These are phyloP conservation scores for Scolopax mira DNA, from an alignment of 2,113 vertebrate genomes.

Conservation along the genomic window DNA sequence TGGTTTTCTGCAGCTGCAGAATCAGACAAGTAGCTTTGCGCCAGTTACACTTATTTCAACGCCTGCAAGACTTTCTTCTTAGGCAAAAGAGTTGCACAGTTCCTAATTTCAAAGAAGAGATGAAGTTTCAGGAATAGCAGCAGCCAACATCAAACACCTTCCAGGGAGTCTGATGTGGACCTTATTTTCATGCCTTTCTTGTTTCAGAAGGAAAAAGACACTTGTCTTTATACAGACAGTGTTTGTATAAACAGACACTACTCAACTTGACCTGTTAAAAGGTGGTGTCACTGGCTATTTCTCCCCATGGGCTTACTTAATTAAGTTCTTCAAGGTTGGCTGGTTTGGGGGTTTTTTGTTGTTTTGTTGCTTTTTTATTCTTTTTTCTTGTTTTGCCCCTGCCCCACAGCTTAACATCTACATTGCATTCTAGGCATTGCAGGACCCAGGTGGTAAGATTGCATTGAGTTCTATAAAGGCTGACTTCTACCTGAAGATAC, in stretches of 20 bases:
- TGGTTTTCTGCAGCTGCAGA: constrained; percentile 8
- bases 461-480: neutral
- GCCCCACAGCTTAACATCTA: neutral
- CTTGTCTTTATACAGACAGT: too few species aligned
- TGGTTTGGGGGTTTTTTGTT: too few species aligned
- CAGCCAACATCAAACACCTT: neutral
- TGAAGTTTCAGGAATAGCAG: neutral
- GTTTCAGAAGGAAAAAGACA: neutral
- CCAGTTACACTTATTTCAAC: neutral
- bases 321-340: rapidly evolving
- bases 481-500: neutral
- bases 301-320: neutral
- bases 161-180: neutral
- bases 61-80: neutral
- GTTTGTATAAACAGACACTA: neutral
- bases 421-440: neutral
- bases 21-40: constrained; percentile 9
- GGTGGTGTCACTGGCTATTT: neutral
- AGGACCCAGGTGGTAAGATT: neutral
- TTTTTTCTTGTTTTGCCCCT: neutral
- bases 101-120: neutral
- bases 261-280: neutral
- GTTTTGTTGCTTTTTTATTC: neutral
- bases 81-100: neutral
- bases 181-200: neutral